Conservation (phyloP, 2,888 invertebrate genomes). For the Hyposoter didymator region DNA sequence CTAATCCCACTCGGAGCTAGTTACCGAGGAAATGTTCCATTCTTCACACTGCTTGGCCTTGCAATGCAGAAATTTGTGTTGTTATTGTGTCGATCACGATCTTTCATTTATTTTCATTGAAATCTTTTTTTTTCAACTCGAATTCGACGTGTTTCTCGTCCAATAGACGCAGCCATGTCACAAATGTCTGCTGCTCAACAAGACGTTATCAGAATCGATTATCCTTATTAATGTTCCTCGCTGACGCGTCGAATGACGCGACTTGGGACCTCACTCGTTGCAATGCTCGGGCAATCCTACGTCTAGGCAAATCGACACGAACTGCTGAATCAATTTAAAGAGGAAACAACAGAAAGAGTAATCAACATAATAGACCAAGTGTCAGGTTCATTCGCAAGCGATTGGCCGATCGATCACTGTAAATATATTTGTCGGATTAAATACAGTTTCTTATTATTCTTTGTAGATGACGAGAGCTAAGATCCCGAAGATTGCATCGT, state of each 20-base stretch:
- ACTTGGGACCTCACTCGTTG: not conserved
- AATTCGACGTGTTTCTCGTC: not conserved
- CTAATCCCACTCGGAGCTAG: not conserved
- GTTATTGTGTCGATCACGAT: not conserved
- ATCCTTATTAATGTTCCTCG: not conserved
- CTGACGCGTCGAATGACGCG: not conserved
- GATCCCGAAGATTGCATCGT: no score
- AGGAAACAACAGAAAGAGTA: not conserved
- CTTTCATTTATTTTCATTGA: not conserved
- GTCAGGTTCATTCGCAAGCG: conserved; percentile 8
- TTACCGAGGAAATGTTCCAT: not conserved
- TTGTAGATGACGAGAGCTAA: not conserved
- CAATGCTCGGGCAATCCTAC: not conserved
- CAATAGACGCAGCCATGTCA: not conserved
- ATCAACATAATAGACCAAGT: conserved; percentile 21
- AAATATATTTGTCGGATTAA: not conserved
- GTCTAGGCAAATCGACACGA: conserved; percentile 1
- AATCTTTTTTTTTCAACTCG: not conserved
- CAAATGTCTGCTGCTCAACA: not conserved
- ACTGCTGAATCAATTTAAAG: not conserved
- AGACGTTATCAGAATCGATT: not conserved
- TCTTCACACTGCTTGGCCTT: no score
- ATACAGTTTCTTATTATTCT: not conserved
- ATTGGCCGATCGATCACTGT: not conserved
- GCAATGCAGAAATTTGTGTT: not conserved